Evolutionary conservation across 2,113 vertebrate species (phyloP).

Genomic region (Eleginops maclovinus): DNA sequence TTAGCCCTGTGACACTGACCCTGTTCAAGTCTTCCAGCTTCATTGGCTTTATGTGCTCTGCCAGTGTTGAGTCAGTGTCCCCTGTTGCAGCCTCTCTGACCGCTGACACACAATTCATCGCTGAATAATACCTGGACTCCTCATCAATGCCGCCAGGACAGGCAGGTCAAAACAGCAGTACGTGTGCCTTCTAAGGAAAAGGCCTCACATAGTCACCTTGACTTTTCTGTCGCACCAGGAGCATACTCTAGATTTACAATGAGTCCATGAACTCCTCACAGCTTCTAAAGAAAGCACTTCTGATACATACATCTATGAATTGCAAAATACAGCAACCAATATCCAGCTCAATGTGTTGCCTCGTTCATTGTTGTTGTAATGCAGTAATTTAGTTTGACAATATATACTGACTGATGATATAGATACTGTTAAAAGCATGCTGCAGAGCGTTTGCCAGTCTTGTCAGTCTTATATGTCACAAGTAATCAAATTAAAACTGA

Average conservation of each 20-base stretch:
- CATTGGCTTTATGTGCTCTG: constrained; percentile 8
- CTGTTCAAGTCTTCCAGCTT: constrained; percentile 1
- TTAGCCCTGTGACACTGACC: constrained; percentile 7
- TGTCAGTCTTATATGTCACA: constrained; percentile 15
- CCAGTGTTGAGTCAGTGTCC: constrained; percentile 16
- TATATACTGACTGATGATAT: neutral
- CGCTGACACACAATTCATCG: constrained; percentile 37
- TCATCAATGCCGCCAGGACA: constrained; percentile 36
- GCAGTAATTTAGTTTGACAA: constrained; percentile 13
- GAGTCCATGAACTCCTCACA: constrained; percentile 45
- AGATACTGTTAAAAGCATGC: constrained; percentile 2
- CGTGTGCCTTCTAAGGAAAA: constrained; percentile 10
- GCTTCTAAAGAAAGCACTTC: constrained; percentile 45
- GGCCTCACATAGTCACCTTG: constrained; percentile 12
- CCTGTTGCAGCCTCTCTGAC: constrained; percentile 18
- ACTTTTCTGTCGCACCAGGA: constrained; percentile 14
- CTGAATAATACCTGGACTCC: constrained; percentile 35
- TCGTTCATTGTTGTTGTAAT: neutral
- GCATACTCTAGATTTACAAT: constrained; percentile 50
- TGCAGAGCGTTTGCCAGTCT: neutral
- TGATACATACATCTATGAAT: constrained; percentile 38
- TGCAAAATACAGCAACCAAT: constrained; percentile 10
- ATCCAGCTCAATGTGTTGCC: neutral
- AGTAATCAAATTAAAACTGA: constrained; percentile 16
- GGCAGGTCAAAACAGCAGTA: constrained; percentile 27